A percentile compares a stretch with the other conserved stretches of the same genome.
These are phyloP conservation scores for Chaetodon auriga DNA, from an alignment of 2,113 vertebrate genomes.

Conservation along the genomic window DNA sequence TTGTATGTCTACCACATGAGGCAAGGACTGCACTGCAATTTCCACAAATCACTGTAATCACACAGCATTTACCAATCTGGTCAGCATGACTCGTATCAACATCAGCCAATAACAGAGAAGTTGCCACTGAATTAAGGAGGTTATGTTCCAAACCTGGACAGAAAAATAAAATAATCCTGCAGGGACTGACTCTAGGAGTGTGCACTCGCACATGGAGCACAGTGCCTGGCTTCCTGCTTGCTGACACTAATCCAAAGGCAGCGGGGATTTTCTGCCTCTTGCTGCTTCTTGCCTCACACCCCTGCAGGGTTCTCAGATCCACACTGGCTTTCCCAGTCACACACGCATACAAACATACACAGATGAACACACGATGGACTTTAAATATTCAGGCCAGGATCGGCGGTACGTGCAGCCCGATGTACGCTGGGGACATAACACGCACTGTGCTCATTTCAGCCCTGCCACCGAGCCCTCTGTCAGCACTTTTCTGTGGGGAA, in stretches of 20 bases:
- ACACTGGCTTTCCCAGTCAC: constrained; percentile 65
- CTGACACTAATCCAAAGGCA: constrained; percentile 83
- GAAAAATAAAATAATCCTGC: constrained; percentile 34
- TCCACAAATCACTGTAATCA: constrained; percentile 18
- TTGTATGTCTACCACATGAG: not conserved
- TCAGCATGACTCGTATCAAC: constrained; percentile 23
- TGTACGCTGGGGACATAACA: constrained; percentile 53
- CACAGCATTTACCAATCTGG: constrained; percentile 20
- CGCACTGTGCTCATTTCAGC: constrained; percentile 60
- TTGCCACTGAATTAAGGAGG: not conserved
- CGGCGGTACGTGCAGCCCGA: constrained; percentile 54
- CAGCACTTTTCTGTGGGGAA: constrained; percentile 61
- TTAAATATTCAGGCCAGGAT: constrained; percentile 77
- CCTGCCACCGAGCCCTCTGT: constrained; percentile 59
- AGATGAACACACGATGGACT: constrained; percentile 66
- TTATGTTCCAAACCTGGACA: constrained; percentile 23
- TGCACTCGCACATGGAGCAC: constrained; percentile 62
- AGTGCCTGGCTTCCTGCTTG: constrained; percentile 71
- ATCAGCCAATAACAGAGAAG: not conserved
- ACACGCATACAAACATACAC: constrained; percentile 61
- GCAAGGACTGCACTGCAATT: not conserved
- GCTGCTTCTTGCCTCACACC: constrained; percentile 83
- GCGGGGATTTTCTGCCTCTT: constrained; percentile 81
- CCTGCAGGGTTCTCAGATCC: constrained; percentile 77
- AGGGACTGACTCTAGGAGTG: constrained; percentile 48